Evolutionary conservation across 2,113 vertebrate genomes (phyloP).

Genomic region (Thinocorus orbignyianus): DNA sequence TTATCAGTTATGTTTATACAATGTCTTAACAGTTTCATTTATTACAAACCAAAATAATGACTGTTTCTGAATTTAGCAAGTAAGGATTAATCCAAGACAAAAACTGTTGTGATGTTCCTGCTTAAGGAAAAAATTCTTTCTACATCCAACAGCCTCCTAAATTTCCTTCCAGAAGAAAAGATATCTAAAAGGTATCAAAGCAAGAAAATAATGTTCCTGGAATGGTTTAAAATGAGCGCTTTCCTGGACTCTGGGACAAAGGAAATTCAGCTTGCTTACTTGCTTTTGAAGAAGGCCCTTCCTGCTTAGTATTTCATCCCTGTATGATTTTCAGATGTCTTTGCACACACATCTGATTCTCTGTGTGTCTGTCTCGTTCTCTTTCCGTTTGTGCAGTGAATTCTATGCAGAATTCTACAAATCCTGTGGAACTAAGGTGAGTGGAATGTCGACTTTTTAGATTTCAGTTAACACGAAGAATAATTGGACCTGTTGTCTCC

Average conservation of each 20-base stretch:
- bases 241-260: not conserved
- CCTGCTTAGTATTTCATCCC: slow-evolving; percentile 1
- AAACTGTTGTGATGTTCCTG: not conserved
- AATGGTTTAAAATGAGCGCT: not conserved
- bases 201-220: not conserved
- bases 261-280: not conserved
- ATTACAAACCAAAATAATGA: not conserved
- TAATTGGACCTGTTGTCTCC: rapidly evolving
- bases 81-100: not conserved
- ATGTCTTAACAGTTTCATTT: not conserved
- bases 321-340: slow-evolving; percentile 29
- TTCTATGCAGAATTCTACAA: not conserved
- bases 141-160: not conserved
- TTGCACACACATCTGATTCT: not conserved
- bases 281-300: not conserved
- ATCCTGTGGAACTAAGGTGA: not conserved
- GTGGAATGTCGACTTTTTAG: not conserved
- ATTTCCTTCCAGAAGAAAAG: not conserved
- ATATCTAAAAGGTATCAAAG: not conserved
- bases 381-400: not conserved
- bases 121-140: not conserved
- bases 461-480: rapidly evolving
- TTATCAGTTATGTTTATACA: not conserved
- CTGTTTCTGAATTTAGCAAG: not conserved
- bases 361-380: not conserved